phyloP scores from a whole-genome alignment of 2,888 invertebrate species.

The Bombylius major region DNA sequence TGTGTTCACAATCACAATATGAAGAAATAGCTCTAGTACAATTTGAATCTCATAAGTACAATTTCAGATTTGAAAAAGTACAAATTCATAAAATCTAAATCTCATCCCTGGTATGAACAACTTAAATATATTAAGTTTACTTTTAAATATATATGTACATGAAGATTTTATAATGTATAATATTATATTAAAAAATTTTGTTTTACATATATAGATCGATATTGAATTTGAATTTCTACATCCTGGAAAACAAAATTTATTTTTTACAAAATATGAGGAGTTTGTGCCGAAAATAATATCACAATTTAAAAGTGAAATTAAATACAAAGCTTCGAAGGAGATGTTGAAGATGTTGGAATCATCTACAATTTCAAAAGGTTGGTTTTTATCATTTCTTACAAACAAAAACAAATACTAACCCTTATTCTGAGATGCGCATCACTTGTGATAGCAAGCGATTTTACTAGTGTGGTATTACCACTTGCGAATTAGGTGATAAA shows the following conservation, averaged over 20 bases:
- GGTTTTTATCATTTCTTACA: not conserved
- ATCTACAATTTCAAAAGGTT: not conserved
- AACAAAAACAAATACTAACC: not conserved
- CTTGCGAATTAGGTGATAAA: too few relatives aligned
- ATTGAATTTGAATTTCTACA: not conserved
- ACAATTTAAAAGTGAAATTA: slow-evolving; percentile 1
- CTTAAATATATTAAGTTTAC: not conserved
- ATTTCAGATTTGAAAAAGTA: too few relatives aligned
- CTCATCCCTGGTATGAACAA: too few relatives aligned
- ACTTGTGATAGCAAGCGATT: not conserved
- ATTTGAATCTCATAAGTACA: too few relatives aligned
- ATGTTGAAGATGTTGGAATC: not conserved
- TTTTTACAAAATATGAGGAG: not conserved
- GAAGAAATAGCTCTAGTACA: too few relatives aligned
- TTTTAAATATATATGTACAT: not conserved
- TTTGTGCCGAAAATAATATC: not conserved
- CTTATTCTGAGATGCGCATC: too few relatives aligned
- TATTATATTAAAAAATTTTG: not conserved
- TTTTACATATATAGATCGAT: slow-evolving; percentile 1
- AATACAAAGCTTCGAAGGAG: not conserved
- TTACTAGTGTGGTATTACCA: too few relatives aligned
- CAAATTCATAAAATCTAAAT: too few relatives aligned
- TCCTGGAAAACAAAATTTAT: not conserved
- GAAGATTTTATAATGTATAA: too few relatives aligned
- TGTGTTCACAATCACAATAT: too few relatives aligned